These are phyloP conservation scores for Sitodiplosis mosellana DNA, from an alignment of 1,140 invertebrate genomes.

Conservation along the genomic window DNA sequence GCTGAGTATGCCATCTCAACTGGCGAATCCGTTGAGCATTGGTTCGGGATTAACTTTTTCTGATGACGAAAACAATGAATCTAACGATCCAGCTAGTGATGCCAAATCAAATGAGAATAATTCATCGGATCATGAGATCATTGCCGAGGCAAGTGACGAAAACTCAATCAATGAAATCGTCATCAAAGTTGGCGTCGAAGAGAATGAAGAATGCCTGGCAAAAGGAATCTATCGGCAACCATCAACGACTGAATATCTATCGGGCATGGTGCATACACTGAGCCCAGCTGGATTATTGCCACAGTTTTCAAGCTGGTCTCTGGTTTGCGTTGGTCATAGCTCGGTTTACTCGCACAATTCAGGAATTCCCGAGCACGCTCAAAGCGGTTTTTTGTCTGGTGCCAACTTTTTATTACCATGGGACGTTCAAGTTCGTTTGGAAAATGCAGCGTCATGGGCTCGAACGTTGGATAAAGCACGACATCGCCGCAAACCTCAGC, in stretches of 20 bases:
- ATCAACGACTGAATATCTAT: conserved; percentile 76
- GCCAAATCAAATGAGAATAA: too few species aligned
- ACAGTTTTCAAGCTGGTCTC: conserved; percentile 81
- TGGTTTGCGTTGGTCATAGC: conserved; percentile 76
- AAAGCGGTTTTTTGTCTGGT: conserved; percentile 72
- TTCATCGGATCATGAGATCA: too few species aligned
- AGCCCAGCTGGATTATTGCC: conserved; percentile 64
- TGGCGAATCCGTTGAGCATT: conserved; percentile 1
- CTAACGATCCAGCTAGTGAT: too few species aligned
- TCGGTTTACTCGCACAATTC: conserved; percentile 81
- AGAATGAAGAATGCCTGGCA: conserved; percentile 1
- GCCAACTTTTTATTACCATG: conserved; percentile 88
- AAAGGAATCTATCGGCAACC: conserved; percentile 46
- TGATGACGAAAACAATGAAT: conserved; percentile 3
- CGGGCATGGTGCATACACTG: conserved; percentile 70
- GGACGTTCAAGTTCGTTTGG: conserved; percentile 65
- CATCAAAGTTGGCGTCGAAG: conserved; percentile 11
- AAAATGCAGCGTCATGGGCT: conserved; percentile 13
- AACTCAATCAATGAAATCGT: conserved; percentile 16
- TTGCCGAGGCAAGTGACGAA: background rate
- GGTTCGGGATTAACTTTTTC: conserved; percentile 7
- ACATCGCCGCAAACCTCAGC: conserved; percentile 14
- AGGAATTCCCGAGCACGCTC: conserved; percentile 53
- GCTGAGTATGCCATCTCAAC: background rate
- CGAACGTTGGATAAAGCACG: conserved; percentile 10